phyloP scores from a whole-genome alignment of 2,888 invertebrate genomes.

The Caenorhabditis afra region DNA sequence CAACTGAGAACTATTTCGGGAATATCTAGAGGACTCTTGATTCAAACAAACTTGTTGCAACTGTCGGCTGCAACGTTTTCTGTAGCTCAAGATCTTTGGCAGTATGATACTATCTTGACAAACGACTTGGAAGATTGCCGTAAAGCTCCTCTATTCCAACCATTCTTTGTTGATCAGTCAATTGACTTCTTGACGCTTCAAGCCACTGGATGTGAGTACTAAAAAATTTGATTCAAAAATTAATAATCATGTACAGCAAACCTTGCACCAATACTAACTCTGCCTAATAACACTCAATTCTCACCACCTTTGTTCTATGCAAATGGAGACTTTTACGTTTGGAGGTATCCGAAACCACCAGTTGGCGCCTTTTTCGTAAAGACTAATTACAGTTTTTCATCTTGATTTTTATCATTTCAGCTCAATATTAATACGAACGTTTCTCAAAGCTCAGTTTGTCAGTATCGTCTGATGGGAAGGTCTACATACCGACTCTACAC shows the following conservation, averaged over 20 bases:
- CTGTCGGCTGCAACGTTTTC: conserved; percentile 42
- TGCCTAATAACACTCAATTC: conserved; percentile 50
- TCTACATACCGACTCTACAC: conserved; percentile 67
- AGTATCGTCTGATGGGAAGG: conserved; percentile 67
- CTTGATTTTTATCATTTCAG: conserved; percentile 37
- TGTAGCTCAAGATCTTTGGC: conserved; percentile 51
- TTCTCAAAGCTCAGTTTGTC: conserved; percentile 62
- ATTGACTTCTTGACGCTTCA: conserved; percentile 55
- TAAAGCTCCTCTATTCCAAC: conserved; percentile 64
- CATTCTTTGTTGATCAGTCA: conserved; percentile 73
- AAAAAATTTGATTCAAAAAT: background rate
- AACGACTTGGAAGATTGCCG: conserved; percentile 74
- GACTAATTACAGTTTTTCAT: no score
- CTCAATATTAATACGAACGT: conserved; percentile 52
- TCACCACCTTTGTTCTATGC: conserved; percentile 35
- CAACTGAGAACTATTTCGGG: conserved; percentile 35
- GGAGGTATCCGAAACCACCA: conserved; percentile 55
- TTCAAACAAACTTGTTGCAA: conserved; percentile 52
- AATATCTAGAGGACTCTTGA: conserved; percentile 50
- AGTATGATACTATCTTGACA: conserved; percentile 53
- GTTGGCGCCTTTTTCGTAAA: conserved; percentile 62
- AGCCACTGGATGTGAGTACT: conserved; percentile 64
- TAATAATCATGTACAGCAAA: conserved; percentile 31
- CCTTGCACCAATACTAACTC: conserved; percentile 53
- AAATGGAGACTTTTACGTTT: conserved; percentile 65